Evolutionary conservation across 2,888 invertebrate genomes (phyloP).

Genomic region (Eupithecia tripunctaria): DNA sequence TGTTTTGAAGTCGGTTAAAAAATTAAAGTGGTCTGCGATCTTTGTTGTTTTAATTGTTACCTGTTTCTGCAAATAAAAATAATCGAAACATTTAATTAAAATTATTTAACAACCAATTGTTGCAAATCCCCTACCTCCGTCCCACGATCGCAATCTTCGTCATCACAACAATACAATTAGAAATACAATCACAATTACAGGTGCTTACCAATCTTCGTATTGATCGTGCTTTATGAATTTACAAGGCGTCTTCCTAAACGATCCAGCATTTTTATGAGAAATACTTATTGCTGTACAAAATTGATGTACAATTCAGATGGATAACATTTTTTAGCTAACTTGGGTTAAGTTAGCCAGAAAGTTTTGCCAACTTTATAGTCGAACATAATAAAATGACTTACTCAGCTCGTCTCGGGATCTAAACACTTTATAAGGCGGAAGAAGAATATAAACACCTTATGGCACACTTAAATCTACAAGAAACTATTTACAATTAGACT

Average conservation of each 20-base stretch:
- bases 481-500: too few species aligned
- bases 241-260: slow-evolving; percentile 15
- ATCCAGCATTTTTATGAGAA: not conserved
- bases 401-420: too few species aligned
- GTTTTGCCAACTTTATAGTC: too few species aligned
- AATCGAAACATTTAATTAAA: not conserved
- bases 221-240: slow-evolving; percentile 44
- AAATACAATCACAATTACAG: slow-evolving; percentile 19
- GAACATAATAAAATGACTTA: too few species aligned
- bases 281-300: not conserved
- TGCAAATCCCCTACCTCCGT: not conserved
- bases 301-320: too few species aligned
- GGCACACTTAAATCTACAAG: too few species aligned
- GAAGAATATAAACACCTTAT: too few species aligned
- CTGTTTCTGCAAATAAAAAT: not conserved
- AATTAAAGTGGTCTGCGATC: too few species aligned
- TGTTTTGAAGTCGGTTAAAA: too few species aligned
- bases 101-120: not conserved
- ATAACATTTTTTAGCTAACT: too few species aligned
- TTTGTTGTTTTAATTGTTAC: not conserved
- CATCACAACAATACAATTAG: slow-evolving; percentile 47
- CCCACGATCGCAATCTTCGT: slow-evolving; percentile 40
- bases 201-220: slow-evolving; percentile 24
- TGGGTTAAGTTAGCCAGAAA: too few species aligned
- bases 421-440: too few species aligned